Conservation (phyloP, 2,888 invertebrate species). For the Odontothrips loti region DNA sequence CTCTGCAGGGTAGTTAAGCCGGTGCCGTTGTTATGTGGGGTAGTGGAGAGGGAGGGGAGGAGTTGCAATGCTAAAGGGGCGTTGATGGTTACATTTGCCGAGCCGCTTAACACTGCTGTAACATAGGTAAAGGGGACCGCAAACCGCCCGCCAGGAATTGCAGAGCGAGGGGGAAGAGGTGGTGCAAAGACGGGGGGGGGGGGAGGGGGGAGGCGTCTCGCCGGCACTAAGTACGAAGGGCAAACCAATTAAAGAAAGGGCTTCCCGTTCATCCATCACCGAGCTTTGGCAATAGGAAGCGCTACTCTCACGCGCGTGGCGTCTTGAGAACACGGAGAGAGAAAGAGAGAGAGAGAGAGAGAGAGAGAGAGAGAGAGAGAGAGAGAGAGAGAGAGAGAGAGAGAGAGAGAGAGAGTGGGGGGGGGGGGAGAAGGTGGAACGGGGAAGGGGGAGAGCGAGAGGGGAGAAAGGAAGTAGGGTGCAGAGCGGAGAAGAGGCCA, state of each 20-base stretch:
- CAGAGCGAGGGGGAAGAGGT: slow-evolving; percentile 22
- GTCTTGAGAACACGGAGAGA: background rate
- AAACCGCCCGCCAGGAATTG: slow-evolving; percentile 5
- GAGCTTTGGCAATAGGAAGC: background rate
- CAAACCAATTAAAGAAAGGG: slow-evolving; percentile 23
- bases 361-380: slow-evolving; percentile 27
- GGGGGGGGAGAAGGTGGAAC: background rate
- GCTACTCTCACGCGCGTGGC: no score
- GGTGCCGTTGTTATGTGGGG: no score
- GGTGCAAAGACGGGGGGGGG: slow-evolving; percentile 28
- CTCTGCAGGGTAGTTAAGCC: background rate
- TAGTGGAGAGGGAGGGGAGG: background rate
- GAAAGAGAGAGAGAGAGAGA: slow-evolving; percentile 19
- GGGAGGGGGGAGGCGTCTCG: background rate
- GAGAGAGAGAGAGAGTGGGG: background rate
- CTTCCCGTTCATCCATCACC: background rate
- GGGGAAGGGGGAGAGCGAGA: no score
- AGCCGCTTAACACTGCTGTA: background rate
- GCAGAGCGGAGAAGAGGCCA: no score
- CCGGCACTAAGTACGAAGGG: background rate
- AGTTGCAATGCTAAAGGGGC: background rate
- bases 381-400: background rate
- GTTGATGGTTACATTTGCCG: slow-evolving; percentile 14
- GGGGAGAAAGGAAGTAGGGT: no score
- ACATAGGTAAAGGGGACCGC: background rate